Evolutionary conservation across 2,113 vertebrate genomes (phyloP).

Genomic region (Oxyruncus cristatus): DNA sequence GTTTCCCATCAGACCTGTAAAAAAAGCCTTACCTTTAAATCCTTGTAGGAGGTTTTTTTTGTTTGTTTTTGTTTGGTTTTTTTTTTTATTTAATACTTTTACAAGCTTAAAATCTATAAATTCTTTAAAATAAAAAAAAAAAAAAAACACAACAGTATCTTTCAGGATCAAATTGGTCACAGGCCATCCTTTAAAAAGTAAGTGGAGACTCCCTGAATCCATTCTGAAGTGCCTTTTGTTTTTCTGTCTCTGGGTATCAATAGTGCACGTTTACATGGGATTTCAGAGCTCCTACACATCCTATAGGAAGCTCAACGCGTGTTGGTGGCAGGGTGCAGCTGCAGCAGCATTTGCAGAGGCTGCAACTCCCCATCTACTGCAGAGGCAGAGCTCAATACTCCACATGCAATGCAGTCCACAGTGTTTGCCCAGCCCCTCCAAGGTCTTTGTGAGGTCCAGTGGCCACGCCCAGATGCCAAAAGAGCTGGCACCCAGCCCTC

Average conservation of each 20-base stretch:
- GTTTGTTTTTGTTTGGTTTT: neutral
- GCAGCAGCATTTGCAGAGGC: neutral
- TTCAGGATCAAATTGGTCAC: slow-evolving; percentile 51
- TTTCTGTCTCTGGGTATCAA: slow-evolving; percentile 68
- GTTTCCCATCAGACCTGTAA: slow-evolving; percentile 9
- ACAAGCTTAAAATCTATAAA: neutral
- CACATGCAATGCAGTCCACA: neutral
- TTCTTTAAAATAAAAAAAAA: slow-evolving; percentile 2
- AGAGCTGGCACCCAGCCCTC: slow-evolving; percentile 37
- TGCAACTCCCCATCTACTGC: neutral
- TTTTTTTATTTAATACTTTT: neutral
- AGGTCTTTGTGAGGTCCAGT: slow-evolving; percentile 39
- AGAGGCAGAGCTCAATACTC: slow-evolving; percentile 9
- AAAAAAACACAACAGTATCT: neutral
- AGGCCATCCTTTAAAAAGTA: slow-evolving; percentile 67
- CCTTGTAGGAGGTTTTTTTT: neutral
- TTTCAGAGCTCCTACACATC: neutral
- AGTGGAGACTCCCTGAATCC: slow-evolving; percentile 80
- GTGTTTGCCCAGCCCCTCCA: neutral
- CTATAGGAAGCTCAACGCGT: neutral
- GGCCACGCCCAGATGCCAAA: slow-evolving; percentile 12
- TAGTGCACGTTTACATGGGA: slow-evolving; percentile 75
- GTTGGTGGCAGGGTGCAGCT: neutral
- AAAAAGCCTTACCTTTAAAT: slow-evolving; percentile 12
- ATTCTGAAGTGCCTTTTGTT: slow-evolving; percentile 42